A percentile compares a stretch with the other conserved stretches of the same genome.
phyloP scores from a whole-genome alignment of 2,797 vertebrate species.

The Xyrichtys novacula region DNA sequence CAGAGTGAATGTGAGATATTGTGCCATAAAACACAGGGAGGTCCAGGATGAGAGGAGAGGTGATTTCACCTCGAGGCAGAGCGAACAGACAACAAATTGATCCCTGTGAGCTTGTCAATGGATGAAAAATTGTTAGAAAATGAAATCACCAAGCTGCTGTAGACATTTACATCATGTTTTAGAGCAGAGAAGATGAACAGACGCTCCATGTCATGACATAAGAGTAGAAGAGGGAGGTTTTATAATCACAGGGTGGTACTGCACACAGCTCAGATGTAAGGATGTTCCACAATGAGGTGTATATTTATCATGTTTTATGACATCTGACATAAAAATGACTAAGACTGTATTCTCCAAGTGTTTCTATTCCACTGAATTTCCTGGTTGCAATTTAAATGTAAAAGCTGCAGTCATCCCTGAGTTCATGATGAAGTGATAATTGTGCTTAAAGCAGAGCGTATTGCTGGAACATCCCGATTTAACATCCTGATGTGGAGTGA shows the following conservation, averaged over 20 bases:
- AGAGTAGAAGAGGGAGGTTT: constrained; percentile 9
- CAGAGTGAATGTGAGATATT: constrained; percentile 49
- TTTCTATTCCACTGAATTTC: background rate
- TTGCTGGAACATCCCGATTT: constrained; percentile 12
- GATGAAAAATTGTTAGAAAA: constrained; percentile 57
- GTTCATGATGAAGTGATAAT: constrained; percentile 25
- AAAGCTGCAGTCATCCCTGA: constrained; percentile 16
- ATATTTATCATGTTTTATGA: constrained; percentile 2
- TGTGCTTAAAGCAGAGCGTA: constrained; percentile 16
- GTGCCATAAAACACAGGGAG: constrained; percentile 54
- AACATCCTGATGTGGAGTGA: background rate
- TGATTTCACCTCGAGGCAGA: constrained; percentile 54
- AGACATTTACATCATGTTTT: constrained; percentile 28
- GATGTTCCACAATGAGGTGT: background rate
- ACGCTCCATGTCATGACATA: background rate
- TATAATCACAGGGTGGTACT: constrained; percentile 10
- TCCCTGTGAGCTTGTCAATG: constrained; percentile 40
- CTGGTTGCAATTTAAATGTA: background rate
- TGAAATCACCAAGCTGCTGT: constrained; percentile 35
- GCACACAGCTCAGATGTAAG: background rate
- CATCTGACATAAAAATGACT: constrained; percentile 22
- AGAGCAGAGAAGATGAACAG: constrained; percentile 5
- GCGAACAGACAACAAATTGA: constrained; percentile 64
- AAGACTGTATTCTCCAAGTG: constrained; percentile 2
- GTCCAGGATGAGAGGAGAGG: constrained; percentile 44